phyloP scores from a whole-genome alignment of 2,888 invertebrate genomes.

The Apamea crenata region DNA sequence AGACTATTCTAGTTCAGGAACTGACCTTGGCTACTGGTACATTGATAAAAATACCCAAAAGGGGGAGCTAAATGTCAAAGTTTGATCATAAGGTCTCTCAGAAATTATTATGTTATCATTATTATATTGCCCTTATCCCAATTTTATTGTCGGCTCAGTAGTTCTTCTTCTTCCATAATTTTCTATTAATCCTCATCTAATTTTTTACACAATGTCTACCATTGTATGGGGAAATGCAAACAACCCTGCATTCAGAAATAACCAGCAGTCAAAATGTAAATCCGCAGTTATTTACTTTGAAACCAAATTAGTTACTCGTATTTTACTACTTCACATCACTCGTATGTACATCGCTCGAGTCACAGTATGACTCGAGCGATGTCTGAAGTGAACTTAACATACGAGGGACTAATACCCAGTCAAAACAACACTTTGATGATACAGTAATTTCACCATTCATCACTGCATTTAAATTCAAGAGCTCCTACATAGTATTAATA shows the following conservation, averaged over 20 bases:
- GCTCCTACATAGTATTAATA: conserved; percentile 13
- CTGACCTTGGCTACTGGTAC: background rate
- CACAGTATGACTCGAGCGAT: background rate
- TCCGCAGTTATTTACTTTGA: background rate
- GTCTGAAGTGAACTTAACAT: background rate
- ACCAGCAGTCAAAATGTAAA: background rate
- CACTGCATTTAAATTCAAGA: conserved; percentile 1
- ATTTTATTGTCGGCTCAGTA: too few species aligned
- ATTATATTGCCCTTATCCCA: background rate
- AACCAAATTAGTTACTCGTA: background rate
- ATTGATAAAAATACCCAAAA: background rate
- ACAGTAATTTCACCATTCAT: conserved; percentile 19
- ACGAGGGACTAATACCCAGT: background rate
- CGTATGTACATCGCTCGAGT: too few species aligned
- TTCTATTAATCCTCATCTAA: too few species aligned
- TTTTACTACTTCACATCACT: background rate
- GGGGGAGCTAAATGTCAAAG: too few species aligned
- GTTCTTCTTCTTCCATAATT: too few species aligned
- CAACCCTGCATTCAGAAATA: too few species aligned
- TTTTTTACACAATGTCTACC: background rate
- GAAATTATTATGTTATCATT: background rate
- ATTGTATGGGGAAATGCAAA: too few species aligned
- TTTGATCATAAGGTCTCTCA: background rate
- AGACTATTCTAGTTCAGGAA: background rate
- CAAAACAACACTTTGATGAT: background rate